These are phyloP conservation scores for Dexiosoma caninum DNA, from an alignment of 2,888 invertebrate species.

Conservation along the genomic window DNA sequence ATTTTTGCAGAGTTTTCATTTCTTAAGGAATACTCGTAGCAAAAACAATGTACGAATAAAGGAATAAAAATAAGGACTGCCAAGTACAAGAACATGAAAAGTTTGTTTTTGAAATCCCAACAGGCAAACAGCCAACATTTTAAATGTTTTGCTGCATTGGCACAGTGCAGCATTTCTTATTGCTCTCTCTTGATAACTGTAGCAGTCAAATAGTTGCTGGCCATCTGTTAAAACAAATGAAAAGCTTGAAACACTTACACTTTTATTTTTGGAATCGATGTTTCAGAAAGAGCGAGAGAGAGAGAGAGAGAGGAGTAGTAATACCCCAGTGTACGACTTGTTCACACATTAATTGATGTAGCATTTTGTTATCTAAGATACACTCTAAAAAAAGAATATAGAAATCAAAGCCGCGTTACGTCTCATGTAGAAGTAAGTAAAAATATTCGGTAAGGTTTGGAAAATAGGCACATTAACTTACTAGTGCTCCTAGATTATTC, in stretches of 20 bases:
- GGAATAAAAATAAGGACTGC: slow-evolving; percentile 16
- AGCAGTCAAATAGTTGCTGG: slow-evolving; percentile 34
- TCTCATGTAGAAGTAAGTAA: too few relatives aligned
- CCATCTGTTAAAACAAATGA: slow-evolving; percentile 53
- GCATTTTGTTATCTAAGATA: not conserved
- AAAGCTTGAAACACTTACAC: slow-evolving; percentile 51
- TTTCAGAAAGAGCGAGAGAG: too few relatives aligned
- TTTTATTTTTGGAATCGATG: not conserved
- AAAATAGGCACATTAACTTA: too few relatives aligned
- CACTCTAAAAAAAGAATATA: not conserved
- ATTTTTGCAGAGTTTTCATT: slow-evolving; percentile 14
- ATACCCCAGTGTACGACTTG: slow-evolving; percentile 19
- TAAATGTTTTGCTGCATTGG: slow-evolving; percentile 62
- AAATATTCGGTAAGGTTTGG: too few relatives aligned
- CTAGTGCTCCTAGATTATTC: too few relatives aligned
- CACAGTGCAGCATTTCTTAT: slow-evolving; percentile 19
- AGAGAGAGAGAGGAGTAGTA: not conserved
- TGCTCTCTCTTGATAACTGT: not conserved
- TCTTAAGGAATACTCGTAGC: slow-evolving; percentile 33
- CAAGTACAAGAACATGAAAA: slow-evolving; percentile 45
- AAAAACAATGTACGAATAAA: slow-evolving; percentile 33
- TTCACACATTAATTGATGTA: slow-evolving; percentile 56
- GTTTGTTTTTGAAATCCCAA: slow-evolving; percentile 55
- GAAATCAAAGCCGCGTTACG: too few relatives aligned
- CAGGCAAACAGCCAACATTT: slow-evolving; percentile 62